phyloP scores from a whole-genome alignment of 2,888 invertebrate species.

The Callosobruchus maculatus region DNA sequence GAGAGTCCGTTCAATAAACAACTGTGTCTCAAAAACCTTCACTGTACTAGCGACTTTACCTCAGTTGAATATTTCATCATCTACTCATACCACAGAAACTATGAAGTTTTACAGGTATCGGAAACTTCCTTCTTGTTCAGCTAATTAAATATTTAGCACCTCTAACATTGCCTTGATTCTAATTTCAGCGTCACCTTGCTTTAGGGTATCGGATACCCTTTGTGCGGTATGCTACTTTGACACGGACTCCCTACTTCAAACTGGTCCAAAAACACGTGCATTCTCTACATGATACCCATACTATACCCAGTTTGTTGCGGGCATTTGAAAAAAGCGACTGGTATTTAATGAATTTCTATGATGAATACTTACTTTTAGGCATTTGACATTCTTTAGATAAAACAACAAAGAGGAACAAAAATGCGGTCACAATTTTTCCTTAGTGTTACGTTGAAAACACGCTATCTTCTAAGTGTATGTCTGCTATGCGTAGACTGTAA shows the following conservation, averaged over 20 bases:
- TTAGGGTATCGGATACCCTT: background rate
- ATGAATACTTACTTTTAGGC: too few relatives aligned
- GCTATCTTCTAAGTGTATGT: too few relatives aligned
- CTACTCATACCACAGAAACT: background rate
- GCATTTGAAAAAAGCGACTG: background rate
- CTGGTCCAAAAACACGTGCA: background rate
- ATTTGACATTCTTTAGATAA: too few relatives aligned
- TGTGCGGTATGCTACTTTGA: background rate
- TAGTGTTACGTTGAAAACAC: too few relatives aligned
- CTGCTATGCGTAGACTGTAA: too few relatives aligned
- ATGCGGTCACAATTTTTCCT: too few relatives aligned
- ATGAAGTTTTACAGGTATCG: background rate
- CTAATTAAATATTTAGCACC: background rate
- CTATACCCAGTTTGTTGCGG: background rate
- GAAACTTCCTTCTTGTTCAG: background rate
- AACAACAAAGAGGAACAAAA: too few relatives aligned
- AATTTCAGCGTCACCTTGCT: background rate
- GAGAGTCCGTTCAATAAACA: background rate
- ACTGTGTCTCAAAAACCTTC: background rate
- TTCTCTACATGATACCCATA: background rate
- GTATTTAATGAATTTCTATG: too few relatives aligned
- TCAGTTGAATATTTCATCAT: background rate
- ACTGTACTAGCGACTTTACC: background rate
- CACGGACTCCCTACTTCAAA: background rate
- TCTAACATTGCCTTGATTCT: background rate